Conservation (phyloP, 2,888 invertebrate species). For the Achlya flavicornis region DNA sequence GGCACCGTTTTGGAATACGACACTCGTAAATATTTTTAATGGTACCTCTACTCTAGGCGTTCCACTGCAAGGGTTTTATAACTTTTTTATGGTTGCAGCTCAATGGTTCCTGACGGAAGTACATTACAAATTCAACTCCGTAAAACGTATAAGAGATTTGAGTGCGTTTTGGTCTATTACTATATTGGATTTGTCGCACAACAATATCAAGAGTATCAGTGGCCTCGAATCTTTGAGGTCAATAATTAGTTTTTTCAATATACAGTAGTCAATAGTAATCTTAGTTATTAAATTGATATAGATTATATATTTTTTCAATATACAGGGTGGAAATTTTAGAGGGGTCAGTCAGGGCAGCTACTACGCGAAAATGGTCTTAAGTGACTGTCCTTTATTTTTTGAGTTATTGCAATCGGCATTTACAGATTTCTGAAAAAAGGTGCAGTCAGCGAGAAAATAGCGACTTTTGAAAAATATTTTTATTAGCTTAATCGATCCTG, state of each 20-base stretch:
- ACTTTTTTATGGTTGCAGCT: conserved; percentile 51
- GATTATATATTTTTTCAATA: too few relatives aligned
- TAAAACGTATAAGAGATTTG: conserved; percentile 80
- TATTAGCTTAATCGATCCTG: too few relatives aligned
- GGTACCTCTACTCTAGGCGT: conserved; percentile 12
- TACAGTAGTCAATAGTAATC: neutral
- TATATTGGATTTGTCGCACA: conserved; percentile 84
- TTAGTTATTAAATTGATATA: too few relatives aligned
- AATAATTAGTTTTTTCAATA: conserved; percentile 11
- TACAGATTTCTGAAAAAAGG: too few relatives aligned
- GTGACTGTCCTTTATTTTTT: too few relatives aligned
- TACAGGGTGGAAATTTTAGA: too few relatives aligned
- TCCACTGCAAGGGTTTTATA: conserved; percentile 5
- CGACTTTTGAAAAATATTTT: too few relatives aligned
- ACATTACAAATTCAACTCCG: conserved; percentile 83
- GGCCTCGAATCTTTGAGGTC: conserved; percentile 83
- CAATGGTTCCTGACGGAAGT: conserved; percentile 86
- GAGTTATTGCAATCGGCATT: too few relatives aligned
- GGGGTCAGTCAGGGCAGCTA: too few relatives aligned
- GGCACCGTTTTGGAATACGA: conserved; percentile 79
- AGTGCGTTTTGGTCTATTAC: conserved; percentile 85
- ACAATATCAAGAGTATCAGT: conserved; percentile 81
- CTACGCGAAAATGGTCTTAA: too few relatives aligned
- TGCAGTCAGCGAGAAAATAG: too few relatives aligned
- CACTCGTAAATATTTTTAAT: conserved; percentile 63